Base-by-base conservation (phyloP, 2,113 vertebrate genomes). In the Neofelis nebulosa region DNA sequence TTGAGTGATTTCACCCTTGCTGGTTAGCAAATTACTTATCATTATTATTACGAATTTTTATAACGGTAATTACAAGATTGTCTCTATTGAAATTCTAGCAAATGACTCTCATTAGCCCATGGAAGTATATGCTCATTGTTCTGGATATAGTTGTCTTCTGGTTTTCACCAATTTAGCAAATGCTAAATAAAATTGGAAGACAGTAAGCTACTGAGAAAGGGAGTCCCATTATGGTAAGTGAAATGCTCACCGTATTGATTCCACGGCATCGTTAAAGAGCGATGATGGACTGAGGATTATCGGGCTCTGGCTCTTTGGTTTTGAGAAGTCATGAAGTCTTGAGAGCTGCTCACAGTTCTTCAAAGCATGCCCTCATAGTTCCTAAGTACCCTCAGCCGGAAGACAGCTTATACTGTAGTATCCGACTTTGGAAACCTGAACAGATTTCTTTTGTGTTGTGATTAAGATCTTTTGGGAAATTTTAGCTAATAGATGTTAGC, bases 21-120 rank as follows among this genome's bases (percentile, higher is more conserved):
- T 81, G 29, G 52, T 79, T 95, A 89, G 91, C 95, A 97, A 92
- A 92, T 95, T 94, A 52, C 68, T 93, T 95, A 55, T 74, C 73
- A 33, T 96, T 27, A 88, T 95, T 87, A 76, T 71, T 95, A 88
- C 80, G 95, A 95, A 94, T 95, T 76, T 33, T 79, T 96, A 84
- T 52, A 69, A 36, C 91, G n/a, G 71, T 92, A 92, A 96, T 92
- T 95, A 79, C 90, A 90, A 73, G 65, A 63, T 13, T 66, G 4
- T 84, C 93, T 96, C 83, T 96, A 21, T 27, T 95, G 81, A 91
- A 91, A 93, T 69, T 83, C 13, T 23, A 94, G 76, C 63, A 96
- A 38, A 66, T 84, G 69, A 94, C 88, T 95, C 45, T 89, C 74
- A 94, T 93, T 98, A 97, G 23, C 71, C 12, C 18, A 73, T 8